phyloP scores from a whole-genome alignment of 1,140 invertebrate species.

The Drusus annulatus region DNA sequence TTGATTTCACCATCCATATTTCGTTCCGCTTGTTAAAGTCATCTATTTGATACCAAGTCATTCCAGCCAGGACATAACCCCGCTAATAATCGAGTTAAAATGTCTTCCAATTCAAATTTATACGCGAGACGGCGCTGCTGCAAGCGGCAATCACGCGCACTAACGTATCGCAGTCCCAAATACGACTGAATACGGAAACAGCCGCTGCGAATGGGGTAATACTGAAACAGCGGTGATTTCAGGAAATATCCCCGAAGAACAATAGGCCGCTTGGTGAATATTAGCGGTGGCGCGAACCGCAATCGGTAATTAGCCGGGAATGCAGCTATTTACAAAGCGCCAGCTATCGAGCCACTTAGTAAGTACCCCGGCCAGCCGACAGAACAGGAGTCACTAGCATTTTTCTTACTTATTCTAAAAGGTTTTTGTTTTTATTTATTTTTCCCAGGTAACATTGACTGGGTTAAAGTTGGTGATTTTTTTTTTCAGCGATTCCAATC shows the following conservation, averaged over 20 bases:
- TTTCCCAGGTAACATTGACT: too few relatives aligned
- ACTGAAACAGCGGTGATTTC: slow-evolving; percentile 39
- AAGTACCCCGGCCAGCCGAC: not conserved
- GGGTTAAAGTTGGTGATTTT: too few relatives aligned
- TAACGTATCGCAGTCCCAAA: not conserved
- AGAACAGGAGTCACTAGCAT: not conserved
- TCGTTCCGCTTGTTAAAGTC: too few relatives aligned
- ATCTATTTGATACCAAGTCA: too few relatives aligned
- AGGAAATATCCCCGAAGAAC: slow-evolving; percentile 40
- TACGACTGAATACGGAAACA: not conserved
- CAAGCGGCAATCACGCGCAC: too few relatives aligned
- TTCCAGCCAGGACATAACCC: too few relatives aligned
- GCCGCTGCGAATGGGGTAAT: slow-evolving; percentile 16
- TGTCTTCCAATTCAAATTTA: too few relatives aligned
- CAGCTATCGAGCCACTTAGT: slow-evolving; percentile 40
- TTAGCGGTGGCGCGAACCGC: slow-evolving; percentile 42
- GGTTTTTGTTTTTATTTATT: not conserved
- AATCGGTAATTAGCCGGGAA: slow-evolving; percentile 47
- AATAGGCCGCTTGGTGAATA: slow-evolving; percentile 42
- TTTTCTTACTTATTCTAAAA: slow-evolving; percentile 7
- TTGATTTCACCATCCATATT: too few relatives aligned
- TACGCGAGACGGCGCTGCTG: too few relatives aligned
- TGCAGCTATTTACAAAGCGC: slow-evolving; percentile 42
- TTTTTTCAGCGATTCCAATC: too few relatives aligned
- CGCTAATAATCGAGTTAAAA: too few relatives aligned